Evolutionary conservation across 1,140 invertebrate genomes (phyloP).

Genomic region (Heterodera schachtii): DNA sequence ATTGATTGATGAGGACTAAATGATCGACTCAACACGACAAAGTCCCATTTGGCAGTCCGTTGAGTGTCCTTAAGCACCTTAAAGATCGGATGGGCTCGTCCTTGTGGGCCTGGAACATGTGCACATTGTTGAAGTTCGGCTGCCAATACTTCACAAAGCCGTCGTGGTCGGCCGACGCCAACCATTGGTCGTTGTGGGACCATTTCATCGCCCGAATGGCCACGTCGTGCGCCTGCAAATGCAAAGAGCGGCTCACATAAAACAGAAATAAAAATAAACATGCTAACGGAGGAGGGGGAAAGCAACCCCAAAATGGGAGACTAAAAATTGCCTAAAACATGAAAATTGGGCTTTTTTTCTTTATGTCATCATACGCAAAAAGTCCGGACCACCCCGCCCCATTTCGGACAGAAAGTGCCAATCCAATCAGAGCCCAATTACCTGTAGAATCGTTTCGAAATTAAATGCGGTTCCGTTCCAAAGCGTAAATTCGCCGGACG

Average conservation of each 20-base stretch:
- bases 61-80: constrained; percentile 72
- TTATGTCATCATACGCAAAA: no score
- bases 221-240: constrained; percentile 86
- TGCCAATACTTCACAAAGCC: constrained; percentile 99
- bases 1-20: constrained; percentile 1
- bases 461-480: constrained; percentile 99
- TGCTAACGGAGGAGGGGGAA: no score
- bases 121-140: constrained; percentile 99
- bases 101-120: constrained; percentile 99
- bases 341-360: no score
- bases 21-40: not conserved
- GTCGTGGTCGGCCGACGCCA: constrained; percentile 97
- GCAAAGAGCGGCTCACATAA: no score
- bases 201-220: constrained; percentile 97
- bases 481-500: constrained; percentile 96
- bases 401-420: no score
- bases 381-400: no score
- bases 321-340: no score
- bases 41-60: not conserved
- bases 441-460: constrained; percentile 98
- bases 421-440: not conserved
- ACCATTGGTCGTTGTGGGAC: constrained; percentile 98
- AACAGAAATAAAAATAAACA: no score
- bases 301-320: no score
- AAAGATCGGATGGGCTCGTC: constrained; percentile 92